Percentiles rank a stretch among this genome's conserved stretches.
Evolutionary conservation across 2,888 invertebrate genomes (phyloP).

Genomic region (Priocnemis perturbator): DNA sequence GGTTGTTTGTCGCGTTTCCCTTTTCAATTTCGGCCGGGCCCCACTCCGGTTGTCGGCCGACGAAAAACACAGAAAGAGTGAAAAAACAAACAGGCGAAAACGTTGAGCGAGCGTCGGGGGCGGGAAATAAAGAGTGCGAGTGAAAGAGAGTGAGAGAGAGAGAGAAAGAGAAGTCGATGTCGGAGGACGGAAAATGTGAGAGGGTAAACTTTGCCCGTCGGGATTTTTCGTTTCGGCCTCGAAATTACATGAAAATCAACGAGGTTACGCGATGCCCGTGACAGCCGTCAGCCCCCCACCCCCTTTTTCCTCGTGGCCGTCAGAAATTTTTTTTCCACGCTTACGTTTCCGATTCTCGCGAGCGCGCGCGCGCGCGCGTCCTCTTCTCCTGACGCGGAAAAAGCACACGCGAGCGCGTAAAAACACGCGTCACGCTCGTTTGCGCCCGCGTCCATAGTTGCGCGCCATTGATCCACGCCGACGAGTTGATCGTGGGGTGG

Average conservation of each 20-base stretch:
- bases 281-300: slow-evolving; percentile 4
- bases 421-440: not conserved
- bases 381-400: not conserved
- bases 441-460: too few species aligned
- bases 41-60: not conserved
- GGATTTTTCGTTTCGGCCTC: slow-evolving; percentile 2
- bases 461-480: too few species aligned
- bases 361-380: not conserved
- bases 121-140: not conserved
- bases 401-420: not conserved
- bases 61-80: too few species aligned
- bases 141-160: not conserved
- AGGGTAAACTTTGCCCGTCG: not conserved
- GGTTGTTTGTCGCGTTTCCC: slow-evolving; percentile 7
- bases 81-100: not conserved
- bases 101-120: too few species aligned
- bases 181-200: too few species aligned
- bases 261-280: slow-evolving; percentile 12
- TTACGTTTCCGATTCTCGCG: not conserved
- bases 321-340: not conserved
- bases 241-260: slow-evolving; percentile 14
- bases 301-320: not conserved
- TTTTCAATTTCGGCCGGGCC: slow-evolving; percentile 8
- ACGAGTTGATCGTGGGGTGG: too few species aligned
- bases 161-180: not conserved